Evolutionary conservation across 2,888 invertebrate species (phyloP), one percentile per base, ranked within the genome.

Genomic region (Drosophila neotestacea): DNA sequence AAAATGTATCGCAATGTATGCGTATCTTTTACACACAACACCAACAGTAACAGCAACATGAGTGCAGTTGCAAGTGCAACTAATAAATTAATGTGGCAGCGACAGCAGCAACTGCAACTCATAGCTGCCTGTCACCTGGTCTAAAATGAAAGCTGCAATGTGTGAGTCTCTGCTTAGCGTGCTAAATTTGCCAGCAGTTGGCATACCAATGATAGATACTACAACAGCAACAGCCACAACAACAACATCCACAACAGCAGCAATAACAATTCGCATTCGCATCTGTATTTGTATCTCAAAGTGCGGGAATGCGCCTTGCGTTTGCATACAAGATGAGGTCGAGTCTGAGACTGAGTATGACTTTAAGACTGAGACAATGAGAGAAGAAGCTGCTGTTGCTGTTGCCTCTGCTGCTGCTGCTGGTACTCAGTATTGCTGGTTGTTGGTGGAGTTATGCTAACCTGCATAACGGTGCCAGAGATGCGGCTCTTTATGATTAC

Each of bases 41-140:
- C 28, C 69, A 44, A 4, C 38, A 48, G 83, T 60, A 68, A 46
- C 75, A 71, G 65, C 73, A 66, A 58, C 73, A 58, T 60, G 62
- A 70, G 60, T 68, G 75, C 71, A 75, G 70, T 73, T 82, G 85
- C 81, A 80, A 85, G 85, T 85, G 83, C 85, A 76, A 85, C 88
- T 83, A 86, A 87, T 86, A 86, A 86, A 87, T 86, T 86, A 87
- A 86, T 86, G 85, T 81, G 81, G 79, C 79, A 77, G 76, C 69
- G 54, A 32, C 63, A 65, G 16, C 59, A 51, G 13, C 48, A 55
- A 66, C 73, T 58, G 69, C 70, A 55, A 73, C 83, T 85, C 85
- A 82, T 83, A 79, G 68, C 71, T 64, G 54, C 72, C 86, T 84
- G 84, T 83, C 83, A 83, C 80, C 79, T 71, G 73, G 71, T 67